A percentile compares a stretch with the other conserved stretches of the same genome.
phyloP scores from a whole-genome alignment of 1,140 invertebrate genomes.

The Rhyzopertha dominica region DNA sequence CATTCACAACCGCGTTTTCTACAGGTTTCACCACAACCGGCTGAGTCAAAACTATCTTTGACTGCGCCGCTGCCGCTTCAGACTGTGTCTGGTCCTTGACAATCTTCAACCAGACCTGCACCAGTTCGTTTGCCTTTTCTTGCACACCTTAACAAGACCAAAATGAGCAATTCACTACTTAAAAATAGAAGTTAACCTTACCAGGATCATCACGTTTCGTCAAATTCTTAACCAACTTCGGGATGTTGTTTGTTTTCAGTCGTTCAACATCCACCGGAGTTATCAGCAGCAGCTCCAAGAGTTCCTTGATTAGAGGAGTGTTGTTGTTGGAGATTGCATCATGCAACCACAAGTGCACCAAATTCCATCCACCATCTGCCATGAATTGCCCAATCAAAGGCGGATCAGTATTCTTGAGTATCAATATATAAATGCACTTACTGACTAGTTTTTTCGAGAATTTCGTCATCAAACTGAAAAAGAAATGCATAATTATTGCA shows the following conservation, averaged over 20 bases:
- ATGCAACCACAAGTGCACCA: conserved; percentile 82
- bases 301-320: conserved; percentile 77
- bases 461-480: conserved; percentile 87
- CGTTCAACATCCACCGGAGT: conserved; percentile 86
- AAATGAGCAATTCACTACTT: conserved; percentile 6
- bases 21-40: background rate
- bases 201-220: conserved; percentile 76
- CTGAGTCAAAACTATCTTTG: conserved; percentile 7
- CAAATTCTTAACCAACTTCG: conserved; percentile 84
- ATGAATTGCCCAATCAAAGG: conserved; percentile 84
- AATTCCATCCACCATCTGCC: conserved; percentile 82
- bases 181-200: conserved; percentile 46
- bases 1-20: conserved; percentile 19
- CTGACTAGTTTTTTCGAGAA: conserved; percentile 93
- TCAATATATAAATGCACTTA: conserved; percentile 93
- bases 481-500: conserved; percentile 34
- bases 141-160: conserved; percentile 33
- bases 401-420: conserved; percentile 81
- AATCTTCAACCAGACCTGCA: conserved; percentile 87
- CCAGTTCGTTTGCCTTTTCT: conserved; percentile 67
- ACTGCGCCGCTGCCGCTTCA: conserved; percentile 4
- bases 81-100: conserved; percentile 60
- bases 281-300: conserved; percentile 73
- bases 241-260: conserved; percentile 84
- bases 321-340: conserved; percentile 79